phyloP scores from a whole-genome alignment of 2,888 invertebrate species.

The Lasioglossum villosulum region DNA sequence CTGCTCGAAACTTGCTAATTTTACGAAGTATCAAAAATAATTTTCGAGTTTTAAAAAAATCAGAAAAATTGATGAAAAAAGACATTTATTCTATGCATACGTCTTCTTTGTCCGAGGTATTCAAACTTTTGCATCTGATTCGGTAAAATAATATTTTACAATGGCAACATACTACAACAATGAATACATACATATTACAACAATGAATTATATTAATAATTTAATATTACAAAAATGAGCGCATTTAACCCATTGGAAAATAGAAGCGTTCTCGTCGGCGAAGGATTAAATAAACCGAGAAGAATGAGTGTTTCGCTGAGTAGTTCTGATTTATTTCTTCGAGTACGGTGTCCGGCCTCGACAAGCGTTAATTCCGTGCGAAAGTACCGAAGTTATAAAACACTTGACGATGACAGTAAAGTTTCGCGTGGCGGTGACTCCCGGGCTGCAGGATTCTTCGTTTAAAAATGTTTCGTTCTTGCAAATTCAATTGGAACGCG shows the following conservation, averaged over 20 bases:
- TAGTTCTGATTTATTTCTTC: background rate
- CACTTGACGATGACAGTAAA: slow-evolving; percentile 18
- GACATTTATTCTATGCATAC: background rate
- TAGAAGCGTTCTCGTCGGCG: background rate
- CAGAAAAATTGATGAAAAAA: background rate
- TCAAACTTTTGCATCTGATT: too few relatives aligned
- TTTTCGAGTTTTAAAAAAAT: background rate
- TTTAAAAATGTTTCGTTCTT: slow-evolving; percentile 39
- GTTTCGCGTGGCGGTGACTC: background rate
- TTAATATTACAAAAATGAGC: background rate
- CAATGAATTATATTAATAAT: too few relatives aligned
- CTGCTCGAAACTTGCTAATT: background rate
- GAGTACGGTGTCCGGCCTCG: background rate
- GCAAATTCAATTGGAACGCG: slow-evolving; percentile 38
- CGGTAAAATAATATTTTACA: too few relatives aligned
- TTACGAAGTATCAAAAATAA: background rate
- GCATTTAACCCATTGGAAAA: too few relatives aligned
- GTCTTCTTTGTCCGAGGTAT: background rate
- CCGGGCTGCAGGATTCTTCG: background rate
- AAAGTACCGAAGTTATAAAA: slow-evolving; percentile 15
- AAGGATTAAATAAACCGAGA: background rate
- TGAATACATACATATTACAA: too few relatives aligned
- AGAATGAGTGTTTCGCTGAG: background rate
- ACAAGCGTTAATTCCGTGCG: slow-evolving; percentile 1
- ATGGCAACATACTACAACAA: too few relatives aligned